phyloP scores from a whole-genome alignment of 2,113 vertebrate species.

The Poeciliopsis prolifica region DNA sequence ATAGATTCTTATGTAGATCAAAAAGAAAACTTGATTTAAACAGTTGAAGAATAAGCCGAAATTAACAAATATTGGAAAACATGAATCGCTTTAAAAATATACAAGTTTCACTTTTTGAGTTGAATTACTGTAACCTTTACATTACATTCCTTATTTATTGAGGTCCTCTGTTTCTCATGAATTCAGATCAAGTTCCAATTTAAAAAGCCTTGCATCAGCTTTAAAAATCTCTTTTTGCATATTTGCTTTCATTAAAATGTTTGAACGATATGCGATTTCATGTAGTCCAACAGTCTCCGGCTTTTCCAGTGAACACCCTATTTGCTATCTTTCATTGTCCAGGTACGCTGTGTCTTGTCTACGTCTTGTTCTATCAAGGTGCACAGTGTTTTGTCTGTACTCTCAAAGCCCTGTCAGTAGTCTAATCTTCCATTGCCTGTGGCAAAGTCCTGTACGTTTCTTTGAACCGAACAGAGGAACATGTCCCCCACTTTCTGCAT shows the following conservation, averaged over 20 bases:
- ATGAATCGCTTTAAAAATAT: too few species aligned
- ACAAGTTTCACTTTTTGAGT: too few species aligned
- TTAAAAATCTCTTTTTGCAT: background rate
- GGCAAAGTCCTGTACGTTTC: constrained; percentile 36
- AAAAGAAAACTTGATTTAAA: too few species aligned
- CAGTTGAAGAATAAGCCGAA: too few species aligned
- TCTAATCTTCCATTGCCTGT: constrained; percentile 39
- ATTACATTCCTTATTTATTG: background rate
- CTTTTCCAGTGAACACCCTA: background rate
- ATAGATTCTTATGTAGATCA: too few species aligned
- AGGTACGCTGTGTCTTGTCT: background rate
- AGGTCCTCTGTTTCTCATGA: background rate
- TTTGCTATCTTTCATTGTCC: background rate
- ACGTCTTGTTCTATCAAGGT: background rate
- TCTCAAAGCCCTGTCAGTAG: constrained; percentile 14
- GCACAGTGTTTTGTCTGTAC: constrained; percentile 3
- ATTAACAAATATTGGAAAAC: too few species aligned
- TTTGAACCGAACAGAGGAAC: constrained; percentile 50
- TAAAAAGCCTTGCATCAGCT: background rate
- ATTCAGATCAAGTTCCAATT: background rate
- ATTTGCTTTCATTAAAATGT: background rate
- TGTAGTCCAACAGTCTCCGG: background rate
- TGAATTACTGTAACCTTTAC: too few species aligned
- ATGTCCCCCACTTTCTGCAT: constrained; percentile 37
- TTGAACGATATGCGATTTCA: background rate